Percentiles rank a stretch among this genome's conserved stretches.
Conservation (phyloP, 2,113 vertebrate genomes). For the Carollia perspicillata region DNA sequence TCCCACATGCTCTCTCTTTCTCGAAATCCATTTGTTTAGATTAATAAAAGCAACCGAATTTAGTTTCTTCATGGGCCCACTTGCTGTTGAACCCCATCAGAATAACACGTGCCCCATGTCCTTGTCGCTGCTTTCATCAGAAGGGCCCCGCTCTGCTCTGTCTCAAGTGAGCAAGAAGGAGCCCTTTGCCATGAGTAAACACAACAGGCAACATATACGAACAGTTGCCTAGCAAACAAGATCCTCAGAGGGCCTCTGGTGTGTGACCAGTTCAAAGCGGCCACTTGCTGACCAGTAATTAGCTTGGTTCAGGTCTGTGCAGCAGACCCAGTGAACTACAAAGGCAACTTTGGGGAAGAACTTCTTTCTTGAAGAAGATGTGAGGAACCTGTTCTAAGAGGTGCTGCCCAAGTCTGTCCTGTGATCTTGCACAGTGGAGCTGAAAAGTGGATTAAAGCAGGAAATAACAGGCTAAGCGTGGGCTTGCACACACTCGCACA, state of each 20-base stretch:
- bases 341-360: constrained; percentile 51
- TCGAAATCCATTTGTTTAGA: background rate
- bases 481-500: background rate
- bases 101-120: rapidly evolving
- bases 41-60: background rate
- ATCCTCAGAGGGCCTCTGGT: constrained; percentile 17
- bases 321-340: constrained; percentile 61
- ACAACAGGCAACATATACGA: background rate
- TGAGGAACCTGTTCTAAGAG: constrained; percentile 62
- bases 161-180: background rate
- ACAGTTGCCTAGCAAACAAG: constrained; percentile 20
- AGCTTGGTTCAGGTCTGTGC: constrained; percentile 48
- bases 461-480: constrained; percentile 43
- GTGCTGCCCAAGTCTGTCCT: constrained; percentile 45
- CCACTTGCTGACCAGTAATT: constrained; percentile 67
- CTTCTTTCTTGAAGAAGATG: constrained; percentile 61
- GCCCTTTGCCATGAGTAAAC: background rate
- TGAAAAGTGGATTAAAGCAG: constrained; percentile 76
- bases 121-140: background rate
- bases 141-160: background rate
- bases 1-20: background rate
- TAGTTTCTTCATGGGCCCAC: background rate
- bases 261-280: constrained; percentile 2
- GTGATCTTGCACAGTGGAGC: constrained; percentile 74
- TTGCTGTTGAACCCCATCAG: background rate